Evolutionary conservation across 2,888 invertebrate genomes (phyloP).

Genomic region (Noctua fimbriata): DNA sequence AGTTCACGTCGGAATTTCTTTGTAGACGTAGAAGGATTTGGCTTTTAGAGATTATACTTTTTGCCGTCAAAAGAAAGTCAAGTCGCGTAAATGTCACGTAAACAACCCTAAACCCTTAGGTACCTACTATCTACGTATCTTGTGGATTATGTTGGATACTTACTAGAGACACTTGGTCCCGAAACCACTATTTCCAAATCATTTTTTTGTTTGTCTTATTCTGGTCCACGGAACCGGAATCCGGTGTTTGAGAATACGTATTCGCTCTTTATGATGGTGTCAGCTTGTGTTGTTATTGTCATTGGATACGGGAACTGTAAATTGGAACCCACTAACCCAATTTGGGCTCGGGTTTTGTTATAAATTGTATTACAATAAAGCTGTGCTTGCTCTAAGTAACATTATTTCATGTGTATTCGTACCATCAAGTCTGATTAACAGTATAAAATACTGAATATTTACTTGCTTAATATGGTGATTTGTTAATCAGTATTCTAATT

Average conservation of each 20-base stretch:
- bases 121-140: neutral
- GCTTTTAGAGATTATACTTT: conserved; percentile 41
- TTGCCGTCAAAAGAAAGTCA: conserved; percentile 36
- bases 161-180: conserved; percentile 34
- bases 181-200: conserved; percentile 62
- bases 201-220: conserved; percentile 61
- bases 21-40: conserved; percentile 33
- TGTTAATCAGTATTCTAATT: neutral
- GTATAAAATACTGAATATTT: neutral
- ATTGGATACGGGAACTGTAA: conserved; percentile 40
- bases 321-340: conserved; percentile 40
- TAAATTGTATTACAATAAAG: conserved; percentile 26
- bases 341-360: conserved; percentile 23
- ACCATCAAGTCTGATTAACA: neutral
- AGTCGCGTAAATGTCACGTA: conserved; percentile 34
- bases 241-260: conserved; percentile 48
- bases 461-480: conserved; percentile 2
- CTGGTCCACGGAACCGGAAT: conserved; percentile 47
- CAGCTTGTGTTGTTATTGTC: conserved; percentile 30
- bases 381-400: conserved; percentile 6
- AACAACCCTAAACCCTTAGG: conserved; percentile 25
- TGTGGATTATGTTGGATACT: conserved; percentile 24
- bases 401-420: neutral
- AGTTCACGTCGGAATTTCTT: conserved; percentile 44
- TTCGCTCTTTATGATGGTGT: conserved; percentile 39